Base-by-base conservation (phyloP, 2,113 vertebrate genomes). In the Dendropsophus ebraccatus region DNA sequence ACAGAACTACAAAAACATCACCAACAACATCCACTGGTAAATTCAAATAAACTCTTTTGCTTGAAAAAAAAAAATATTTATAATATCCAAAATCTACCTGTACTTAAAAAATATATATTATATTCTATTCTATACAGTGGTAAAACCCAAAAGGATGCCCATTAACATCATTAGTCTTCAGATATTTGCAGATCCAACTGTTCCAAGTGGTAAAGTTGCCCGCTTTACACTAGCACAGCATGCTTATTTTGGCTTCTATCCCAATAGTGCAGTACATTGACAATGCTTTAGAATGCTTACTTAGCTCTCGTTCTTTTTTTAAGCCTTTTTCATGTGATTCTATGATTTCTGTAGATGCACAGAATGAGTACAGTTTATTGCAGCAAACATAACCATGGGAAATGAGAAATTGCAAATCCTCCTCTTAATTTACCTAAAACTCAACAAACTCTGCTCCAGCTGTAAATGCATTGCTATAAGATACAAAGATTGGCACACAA, bases 1-100 rank as follows among this genome's bases (percentile, higher is more conserved):
- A 6, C 62, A 67, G 81, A 75, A 85, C 80, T 86, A 91, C 91
- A 56, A 90, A 91, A 88, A 91, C 86, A n/a, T n/a, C n/a, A 85
- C 91, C 90, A 65, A 77, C 13, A 30, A 85, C 88, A 0, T 1
- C 13, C 77, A 58, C 88, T 91, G 92, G 92, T 93, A 91, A 92
- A 52, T 81, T 79, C 13, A 47, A 58, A 83, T 17, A 25, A 25
- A 49, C 6, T 67, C 47, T 49, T 67, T 13, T 52, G 21, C 58
- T 56, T 47, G 19, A 41, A 41, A 41, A 41, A 41, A 5, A 41
- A 5, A 41, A 5, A 41, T 41, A 5, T 41, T 5, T 41, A 41
- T 41, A 3, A 5, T 41, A 41, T 41, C 8, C 8, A 41, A 41
- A 41, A 14, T 79, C 23, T 58, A 11, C 32, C 52, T 4, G 35